Base-by-base conservation (phyloP, 1,140 invertebrate genomes). In the Drosophila bocki region DNA sequence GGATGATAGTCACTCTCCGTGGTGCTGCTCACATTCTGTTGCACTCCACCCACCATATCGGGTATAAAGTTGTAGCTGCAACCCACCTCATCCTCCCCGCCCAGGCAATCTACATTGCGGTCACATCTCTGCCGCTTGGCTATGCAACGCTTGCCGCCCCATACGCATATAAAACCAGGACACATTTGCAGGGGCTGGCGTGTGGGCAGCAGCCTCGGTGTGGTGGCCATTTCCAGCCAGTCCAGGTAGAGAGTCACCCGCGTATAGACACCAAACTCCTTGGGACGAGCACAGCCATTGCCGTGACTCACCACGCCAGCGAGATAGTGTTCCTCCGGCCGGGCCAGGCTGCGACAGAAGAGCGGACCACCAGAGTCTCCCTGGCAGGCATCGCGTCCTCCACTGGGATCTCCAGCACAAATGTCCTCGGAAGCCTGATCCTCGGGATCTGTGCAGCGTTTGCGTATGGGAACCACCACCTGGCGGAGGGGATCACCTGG, bases 221-320 rank as follows among this genome's bases (percentile, higher is more conserved):
- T 70, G 9, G 82, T 83, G 61, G 82, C 94, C 93, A 91, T 32
- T 60, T 93, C 93, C 60, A 98, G 96, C 97, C 97, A 98, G 45
- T 95, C 88, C 5, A 95, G 78, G 88, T 95, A 97, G n/a, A 95
- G 92, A 41, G 95, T 95, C 19, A 97, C 95, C 91, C 95, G 94
- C 0, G 97, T 97, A 77, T 98, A 98, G 63, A 96, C 96, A n/a
- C 97, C 97, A 8, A 96, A 96, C 90, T 97, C 95, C 61, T 95
- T 93, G 33, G 95, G 95, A 65, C 95, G 93, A 3, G 94, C 97
- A 92, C 97, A 98, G 7, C 97, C 97, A 82, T 96, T 95, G 3
- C 98, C 98, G 82, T 97, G 96, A 80, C 96, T 96, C 0, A 97
- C 95, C 22, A 97, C 94, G 1, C 96, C 97, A 7, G 95, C 96